Conservation (phyloP, 2,113 vertebrate genomes). For the Pachyramphus minor region DNA sequence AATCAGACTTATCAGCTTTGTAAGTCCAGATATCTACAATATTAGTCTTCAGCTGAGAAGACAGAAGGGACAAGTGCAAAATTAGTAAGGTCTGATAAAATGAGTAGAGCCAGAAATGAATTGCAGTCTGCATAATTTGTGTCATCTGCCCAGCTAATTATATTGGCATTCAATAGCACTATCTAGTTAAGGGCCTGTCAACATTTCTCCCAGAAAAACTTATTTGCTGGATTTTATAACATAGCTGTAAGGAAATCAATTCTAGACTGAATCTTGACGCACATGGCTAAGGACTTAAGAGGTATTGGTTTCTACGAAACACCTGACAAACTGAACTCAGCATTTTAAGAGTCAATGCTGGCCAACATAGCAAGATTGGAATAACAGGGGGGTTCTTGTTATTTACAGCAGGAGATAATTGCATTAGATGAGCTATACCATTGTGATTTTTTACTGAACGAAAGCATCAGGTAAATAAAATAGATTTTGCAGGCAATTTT, state of each 20-base stretch:
- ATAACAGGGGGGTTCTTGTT: neutral
- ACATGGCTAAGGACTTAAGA: neutral
- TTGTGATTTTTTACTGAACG: neutral
- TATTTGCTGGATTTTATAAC: slow-evolving; percentile 28
- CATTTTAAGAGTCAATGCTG: neutral
- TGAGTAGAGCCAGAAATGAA: slow-evolving; percentile 16
- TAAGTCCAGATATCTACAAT: neutral
- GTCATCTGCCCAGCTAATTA: slow-evolving; percentile 54
- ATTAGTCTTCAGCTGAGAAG: slow-evolving; percentile 12
- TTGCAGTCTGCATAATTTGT: neutral
- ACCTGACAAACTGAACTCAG: neutral
- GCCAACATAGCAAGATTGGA: neutral
- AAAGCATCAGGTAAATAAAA: neutral
- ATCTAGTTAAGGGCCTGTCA: slow-evolving; percentile 48
- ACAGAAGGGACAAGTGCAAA: slow-evolving; percentile 9
- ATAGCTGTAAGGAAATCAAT: slow-evolving; percentile 32
- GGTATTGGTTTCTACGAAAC: neutral
- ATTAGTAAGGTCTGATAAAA: slow-evolving; percentile 7
- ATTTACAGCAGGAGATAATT: neutral
- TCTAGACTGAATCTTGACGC: neutral
- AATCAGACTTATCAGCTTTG: neutral
- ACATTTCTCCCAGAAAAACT: slow-evolving; percentile 2
- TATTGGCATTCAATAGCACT: slow-evolving; percentile 24
- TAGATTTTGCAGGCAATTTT: neutral
- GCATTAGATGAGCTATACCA: neutral